Evolutionary conservation across 2,797 vertebrate species (phyloP), one percentile per base, ranked within the genome.

Genomic region (Ispidina lecontei): DNA sequence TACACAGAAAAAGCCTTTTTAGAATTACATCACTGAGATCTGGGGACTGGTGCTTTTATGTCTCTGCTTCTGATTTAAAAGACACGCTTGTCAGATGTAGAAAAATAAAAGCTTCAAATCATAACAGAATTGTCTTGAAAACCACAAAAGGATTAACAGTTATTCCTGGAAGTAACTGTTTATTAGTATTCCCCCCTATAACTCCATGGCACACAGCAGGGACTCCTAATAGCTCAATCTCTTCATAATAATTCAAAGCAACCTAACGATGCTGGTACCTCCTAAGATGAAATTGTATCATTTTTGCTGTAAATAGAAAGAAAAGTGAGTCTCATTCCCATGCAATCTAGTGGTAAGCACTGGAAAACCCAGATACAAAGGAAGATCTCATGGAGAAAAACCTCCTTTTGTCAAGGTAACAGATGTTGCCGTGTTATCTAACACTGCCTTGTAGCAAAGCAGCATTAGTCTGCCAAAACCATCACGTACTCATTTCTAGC

Each of bases 151-250:
- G 52, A 86, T 87, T 94, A 89, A 58, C 23, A 93, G 31, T 41
- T 91, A 65, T 87, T 95, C 90, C 77, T 90, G 64, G 74, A 90
- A 94, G 71, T 76, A 89, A 71, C 35, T 58, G 68, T 67, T 87
- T 67, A 90, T 93, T 76, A 89, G 81, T 54, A 87, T 90, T 93
- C 75, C 64, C 71, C 71, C 54, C 72, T 64, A 39, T 31, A 78
- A 71, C 1, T 1, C 78, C 54, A 54, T 1, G 17, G 39, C 49
- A 65, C 37, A 89, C 65, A 6, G 75, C 60, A 89, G 37, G 80
- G 33, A 55, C 28, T 73, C 35, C 39, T 47, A 75, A 72, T 7
- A 88, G 43, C 70, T 54, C 46, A 82, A 93, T 67, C 56, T 84
- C 29, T 76, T 58, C 35, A 44, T 39, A 84, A 39, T 52, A 68